phyloP scores from a whole-genome alignment of 2,113 vertebrate genomes.

The Crotalus viridis region DNA sequence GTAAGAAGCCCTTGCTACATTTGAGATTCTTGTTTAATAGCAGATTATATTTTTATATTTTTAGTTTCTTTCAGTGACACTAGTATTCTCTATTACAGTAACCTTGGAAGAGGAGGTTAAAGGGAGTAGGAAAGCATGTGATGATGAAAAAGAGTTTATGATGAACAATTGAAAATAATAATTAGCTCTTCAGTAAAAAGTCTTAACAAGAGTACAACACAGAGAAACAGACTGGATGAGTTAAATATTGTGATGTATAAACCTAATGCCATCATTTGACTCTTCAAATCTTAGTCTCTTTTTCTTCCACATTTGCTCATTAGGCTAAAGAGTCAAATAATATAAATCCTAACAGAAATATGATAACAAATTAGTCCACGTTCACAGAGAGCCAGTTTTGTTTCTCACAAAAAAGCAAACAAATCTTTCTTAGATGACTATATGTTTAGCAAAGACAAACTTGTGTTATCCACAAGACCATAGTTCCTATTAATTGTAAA shows the following conservation, averaged over 20 bases:
- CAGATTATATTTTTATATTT: slow-evolving; percentile 55
- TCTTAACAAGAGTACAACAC: background rate
- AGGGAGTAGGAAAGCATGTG: slow-evolving; percentile 46
- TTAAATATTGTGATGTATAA: slow-evolving; percentile 6
- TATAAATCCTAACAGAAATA: background rate
- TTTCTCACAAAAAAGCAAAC: slow-evolving; percentile 18
- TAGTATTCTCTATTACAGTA: slow-evolving; percentile 52
- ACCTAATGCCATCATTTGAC: background rate
- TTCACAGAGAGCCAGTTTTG: background rate
- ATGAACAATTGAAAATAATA: slow-evolving; percentile 68
- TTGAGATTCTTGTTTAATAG: slow-evolving; percentile 44
- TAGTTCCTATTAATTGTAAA: background rate
- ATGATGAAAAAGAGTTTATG: slow-evolving; percentile 52
- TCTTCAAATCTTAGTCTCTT: background rate
- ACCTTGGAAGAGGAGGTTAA: slow-evolving; percentile 52
- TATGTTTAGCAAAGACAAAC: background rate
- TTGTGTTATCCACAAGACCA: background rate
- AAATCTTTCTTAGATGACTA: background rate
- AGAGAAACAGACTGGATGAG: slow-evolving; percentile 1
- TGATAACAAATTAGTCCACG: background rate
- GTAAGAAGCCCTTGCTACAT: slow-evolving; percentile 33
- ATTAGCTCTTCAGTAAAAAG: slow-evolving; percentile 53
- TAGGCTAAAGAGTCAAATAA: background rate
- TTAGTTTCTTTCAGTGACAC: slow-evolving; percentile 36
- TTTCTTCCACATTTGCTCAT: background rate